Conservation (phyloP, 2,113 vertebrate species). For the Erythrolamprus reginae region DNA sequence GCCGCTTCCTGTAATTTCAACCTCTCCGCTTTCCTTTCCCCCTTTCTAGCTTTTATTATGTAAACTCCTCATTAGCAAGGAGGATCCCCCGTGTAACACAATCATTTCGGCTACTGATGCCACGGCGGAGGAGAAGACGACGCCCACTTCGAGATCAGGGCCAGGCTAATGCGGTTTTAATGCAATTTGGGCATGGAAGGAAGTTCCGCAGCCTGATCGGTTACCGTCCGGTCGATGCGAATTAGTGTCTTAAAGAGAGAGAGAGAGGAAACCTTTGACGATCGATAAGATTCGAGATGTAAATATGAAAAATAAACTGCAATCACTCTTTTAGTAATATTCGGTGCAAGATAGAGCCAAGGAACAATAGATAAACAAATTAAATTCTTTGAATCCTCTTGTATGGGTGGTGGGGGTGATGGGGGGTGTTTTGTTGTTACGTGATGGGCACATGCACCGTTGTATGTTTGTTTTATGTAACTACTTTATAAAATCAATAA, state of each 20-base stretch:
- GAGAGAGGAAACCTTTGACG: constrained; percentile 73
- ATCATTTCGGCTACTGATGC: constrained; percentile 80
- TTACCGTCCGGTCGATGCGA: constrained; percentile 73
- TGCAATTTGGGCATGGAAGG: constrained; percentile 73
- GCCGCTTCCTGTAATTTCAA: constrained; percentile 75
- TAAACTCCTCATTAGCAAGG: constrained; percentile 84
- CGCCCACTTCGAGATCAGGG: constrained; percentile 70
- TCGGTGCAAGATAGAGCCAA: too few relatives aligned
- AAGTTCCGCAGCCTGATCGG: constrained; percentile 66
- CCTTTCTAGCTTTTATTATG: constrained; percentile 66
- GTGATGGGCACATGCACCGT: too few relatives aligned
- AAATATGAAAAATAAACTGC: too few relatives aligned
- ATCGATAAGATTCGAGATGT: constrained; percentile 64
- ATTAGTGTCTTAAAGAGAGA: constrained; percentile 71
- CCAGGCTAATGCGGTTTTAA: constrained; percentile 85
- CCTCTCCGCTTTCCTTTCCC: constrained; percentile 68
- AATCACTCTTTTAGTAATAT: too few relatives aligned
- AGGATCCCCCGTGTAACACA: constrained; percentile 78
- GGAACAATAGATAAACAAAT: too few relatives aligned
- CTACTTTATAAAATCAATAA: too few relatives aligned
- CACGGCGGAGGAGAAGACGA: constrained; percentile 82
- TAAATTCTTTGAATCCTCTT: too few relatives aligned
- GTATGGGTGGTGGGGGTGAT: too few relatives aligned
- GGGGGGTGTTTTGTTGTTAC: too few relatives aligned
- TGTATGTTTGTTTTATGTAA: too few relatives aligned